Percentiles rank a stretch among this genome's conserved stretches.
Evolutionary conservation across 2,888 invertebrate genomes (phyloP).

Genomic region (Thecocarcelia acutangulata): DNA sequence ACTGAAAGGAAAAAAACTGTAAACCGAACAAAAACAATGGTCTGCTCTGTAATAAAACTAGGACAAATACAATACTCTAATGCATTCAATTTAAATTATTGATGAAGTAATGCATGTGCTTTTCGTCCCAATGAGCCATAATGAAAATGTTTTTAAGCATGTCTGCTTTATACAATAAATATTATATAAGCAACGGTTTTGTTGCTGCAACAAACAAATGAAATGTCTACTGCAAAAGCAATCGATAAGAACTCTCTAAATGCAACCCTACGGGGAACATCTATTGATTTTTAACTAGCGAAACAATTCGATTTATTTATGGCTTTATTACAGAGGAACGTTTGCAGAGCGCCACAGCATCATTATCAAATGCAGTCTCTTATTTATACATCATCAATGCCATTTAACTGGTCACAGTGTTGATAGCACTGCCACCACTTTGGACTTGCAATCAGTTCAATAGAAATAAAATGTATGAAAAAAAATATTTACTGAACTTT

Average conservation of each 20-base stretch:
- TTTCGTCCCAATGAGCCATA: neutral
- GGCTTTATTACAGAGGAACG: neutral
- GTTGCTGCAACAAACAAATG: neutral
- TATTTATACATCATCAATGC: neutral
- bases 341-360: neutral
- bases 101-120: too few species aligned
- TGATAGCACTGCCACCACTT: neutral
- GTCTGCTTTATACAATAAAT: neutral
- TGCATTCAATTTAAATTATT: too few species aligned
- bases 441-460: constrained; percentile 15
- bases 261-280: constrained; percentile 34
- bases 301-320: constrained; percentile 19
- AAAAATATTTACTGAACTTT: neutral
- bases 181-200: constrained; percentile 2
- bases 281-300: constrained; percentile 51
- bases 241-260: constrained; percentile 7
- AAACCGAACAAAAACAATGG: too few species aligned
- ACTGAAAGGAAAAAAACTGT: too few species aligned
- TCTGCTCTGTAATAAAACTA: too few species aligned
- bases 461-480: neutral
- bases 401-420: constrained; percentile 16
- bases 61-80: too few species aligned
- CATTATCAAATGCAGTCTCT: neutral
- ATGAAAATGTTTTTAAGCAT: neutral
- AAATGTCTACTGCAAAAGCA: neutral